phyloP scores from a whole-genome alignment of 2,113 vertebrate species.

The Eretmochelys imbricata region DNA sequence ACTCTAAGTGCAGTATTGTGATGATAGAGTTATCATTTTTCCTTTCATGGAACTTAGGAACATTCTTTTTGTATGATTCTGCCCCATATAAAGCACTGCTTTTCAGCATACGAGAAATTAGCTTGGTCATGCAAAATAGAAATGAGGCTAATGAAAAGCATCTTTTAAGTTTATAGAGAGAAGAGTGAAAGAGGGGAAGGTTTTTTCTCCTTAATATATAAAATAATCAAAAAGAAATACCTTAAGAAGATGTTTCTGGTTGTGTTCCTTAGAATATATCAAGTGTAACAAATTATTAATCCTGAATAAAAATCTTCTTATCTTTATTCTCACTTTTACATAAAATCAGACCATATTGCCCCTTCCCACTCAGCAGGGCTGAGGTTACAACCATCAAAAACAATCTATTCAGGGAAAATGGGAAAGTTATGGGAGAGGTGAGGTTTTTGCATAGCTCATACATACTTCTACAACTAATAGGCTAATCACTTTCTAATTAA shows the following conservation, averaged over 20 bases:
- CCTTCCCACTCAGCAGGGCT: slow-evolving; percentile 10
- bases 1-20: slow-evolving; percentile 50
- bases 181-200: background rate
- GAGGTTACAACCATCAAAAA: background rate
- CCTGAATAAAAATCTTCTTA: background rate
- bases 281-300: slow-evolving; percentile 5
- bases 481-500: slow-evolving; percentile 10
- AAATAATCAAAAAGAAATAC: slow-evolving; percentile 18
- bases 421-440: background rate
- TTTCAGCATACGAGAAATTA: slow-evolving; percentile 46
- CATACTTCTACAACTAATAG: slow-evolving; percentile 34
- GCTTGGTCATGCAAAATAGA: slow-evolving; percentile 55
- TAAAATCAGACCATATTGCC: background rate
- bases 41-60: slow-evolving; percentile 14
- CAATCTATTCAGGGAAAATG: background rate
- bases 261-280: slow-evolving; percentile 1
- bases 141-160: slow-evolving; percentile 56
- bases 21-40: slow-evolving; percentile 28
- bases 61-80: slow-evolving; percentile 38
- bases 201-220: slow-evolving; percentile 9
- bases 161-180: slow-evolving; percentile 2
- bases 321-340: background rate
- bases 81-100: slow-evolving; percentile 29
- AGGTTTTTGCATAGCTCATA: background rate
- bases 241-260: background rate